Conservation (phyloP, 2,113 vertebrate genomes). For the Spea bombifrons region DNA sequence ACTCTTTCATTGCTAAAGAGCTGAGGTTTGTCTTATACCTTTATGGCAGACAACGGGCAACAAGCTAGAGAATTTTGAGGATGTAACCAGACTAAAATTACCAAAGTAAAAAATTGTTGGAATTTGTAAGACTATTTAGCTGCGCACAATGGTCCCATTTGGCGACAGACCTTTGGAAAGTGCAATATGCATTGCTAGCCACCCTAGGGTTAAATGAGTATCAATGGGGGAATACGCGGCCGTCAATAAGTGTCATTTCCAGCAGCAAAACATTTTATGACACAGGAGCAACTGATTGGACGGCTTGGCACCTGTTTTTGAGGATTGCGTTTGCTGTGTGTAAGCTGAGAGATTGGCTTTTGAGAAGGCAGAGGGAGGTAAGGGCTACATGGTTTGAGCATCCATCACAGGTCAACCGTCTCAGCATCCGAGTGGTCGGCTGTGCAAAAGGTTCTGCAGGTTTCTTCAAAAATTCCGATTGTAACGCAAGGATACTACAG, state of each 20-base stretch:
- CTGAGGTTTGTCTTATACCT: not conserved
- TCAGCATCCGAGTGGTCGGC: not conserved
- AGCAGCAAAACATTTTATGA: not conserved
- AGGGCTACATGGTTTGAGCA: conserved; percentile 15
- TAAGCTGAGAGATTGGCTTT: conserved; percentile 2
- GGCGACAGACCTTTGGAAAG: not conserved
- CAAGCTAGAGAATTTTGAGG: no score
- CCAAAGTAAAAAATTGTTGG: no score
- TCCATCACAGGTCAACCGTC: not conserved
- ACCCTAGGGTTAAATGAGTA: not conserved
- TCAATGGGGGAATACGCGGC: not conserved
- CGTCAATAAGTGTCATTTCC: not conserved
- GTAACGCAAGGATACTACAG: conserved; percentile 1
- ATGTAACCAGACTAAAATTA: no score
- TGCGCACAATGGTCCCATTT: not conserved
- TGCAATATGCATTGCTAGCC: not conserved
- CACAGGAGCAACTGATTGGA: not conserved
- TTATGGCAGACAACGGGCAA: not conserved
- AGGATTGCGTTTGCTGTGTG: conserved; percentile 1
- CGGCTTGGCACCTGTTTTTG: not conserved
- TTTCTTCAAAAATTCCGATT: not conserved
- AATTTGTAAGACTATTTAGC: not conserved
- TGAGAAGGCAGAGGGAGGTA: not conserved
- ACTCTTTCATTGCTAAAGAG: not conserved
- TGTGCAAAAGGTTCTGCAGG: not conserved